Evolutionary conservation across 2,888 invertebrate genomes (phyloP).

Genomic region (Ethmia dodecea): DNA sequence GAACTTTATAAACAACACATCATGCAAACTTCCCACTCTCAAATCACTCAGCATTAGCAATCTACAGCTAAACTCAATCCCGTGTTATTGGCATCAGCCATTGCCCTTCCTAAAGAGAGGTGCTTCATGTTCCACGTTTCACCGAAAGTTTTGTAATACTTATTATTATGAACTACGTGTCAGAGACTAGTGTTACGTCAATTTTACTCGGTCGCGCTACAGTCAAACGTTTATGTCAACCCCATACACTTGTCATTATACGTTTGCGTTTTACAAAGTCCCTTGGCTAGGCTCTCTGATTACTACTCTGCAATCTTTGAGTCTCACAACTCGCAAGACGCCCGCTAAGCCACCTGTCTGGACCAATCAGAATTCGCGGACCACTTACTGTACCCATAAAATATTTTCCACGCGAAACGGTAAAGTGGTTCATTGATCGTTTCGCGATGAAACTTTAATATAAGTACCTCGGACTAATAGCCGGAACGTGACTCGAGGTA

Average conservation of each 20-base stretch:
- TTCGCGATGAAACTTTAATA: slow-evolving; percentile 67
- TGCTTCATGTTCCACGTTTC: slow-evolving; percentile 30
- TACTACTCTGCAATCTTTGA: slow-evolving; percentile 25
- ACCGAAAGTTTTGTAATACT: too few species aligned
- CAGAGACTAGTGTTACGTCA: too few species aligned
- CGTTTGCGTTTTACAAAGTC: too few species aligned
- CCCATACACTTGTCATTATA: too few species aligned
- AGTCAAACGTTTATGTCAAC: too few species aligned
- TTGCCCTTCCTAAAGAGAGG: slow-evolving; percentile 14
- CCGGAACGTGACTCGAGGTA: slow-evolving; percentile 64
- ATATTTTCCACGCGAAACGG: slow-evolving; percentile 53
- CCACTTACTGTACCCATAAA: slow-evolving; percentile 41
- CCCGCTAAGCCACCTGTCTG: slow-evolving; percentile 22
- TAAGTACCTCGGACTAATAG: slow-evolving; percentile 68
- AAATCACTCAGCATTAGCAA: slow-evolving; percentile 16
- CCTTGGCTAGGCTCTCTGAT: slow-evolving; percentile 42
- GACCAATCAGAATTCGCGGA: slow-evolving; percentile 29
- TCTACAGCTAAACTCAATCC: slow-evolving; percentile 13
- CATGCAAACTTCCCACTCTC: too few species aligned
- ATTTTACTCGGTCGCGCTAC: too few species aligned
- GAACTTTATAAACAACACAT: too few species aligned
- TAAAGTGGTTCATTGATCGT: slow-evolving; percentile 60
- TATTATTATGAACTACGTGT: too few species aligned
- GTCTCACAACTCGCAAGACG: slow-evolving; percentile 10
- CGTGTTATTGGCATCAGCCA: slow-evolving; percentile 23